phyloP scores from a whole-genome alignment of 2,113 vertebrate genomes.

The Psammodynastes pulverulentus region DNA sequence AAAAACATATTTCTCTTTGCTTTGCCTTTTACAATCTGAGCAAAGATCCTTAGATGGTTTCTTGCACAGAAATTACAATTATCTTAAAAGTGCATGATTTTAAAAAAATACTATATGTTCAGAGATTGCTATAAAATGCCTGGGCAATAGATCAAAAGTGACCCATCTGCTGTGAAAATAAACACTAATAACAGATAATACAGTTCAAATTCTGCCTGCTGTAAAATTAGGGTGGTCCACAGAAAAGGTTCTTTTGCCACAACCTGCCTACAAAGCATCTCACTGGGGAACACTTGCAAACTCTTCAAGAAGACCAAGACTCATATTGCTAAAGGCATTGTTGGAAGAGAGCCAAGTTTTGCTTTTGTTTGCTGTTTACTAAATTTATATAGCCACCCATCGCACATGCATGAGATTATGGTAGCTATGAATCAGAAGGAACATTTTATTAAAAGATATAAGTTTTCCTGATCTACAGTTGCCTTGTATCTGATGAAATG shows the following conservation, averaged over 20 bases:
- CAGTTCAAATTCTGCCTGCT: neutral
- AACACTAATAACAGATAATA: neutral
- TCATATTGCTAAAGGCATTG: neutral
- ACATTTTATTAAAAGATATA: neutral
- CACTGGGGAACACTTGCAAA: neutral
- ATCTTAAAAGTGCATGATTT: neutral
- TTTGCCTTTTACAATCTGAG: neutral
- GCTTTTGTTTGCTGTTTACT: neutral
- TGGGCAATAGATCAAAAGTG: neutral
- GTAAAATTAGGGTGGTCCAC: neutral
- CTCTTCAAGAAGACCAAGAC: neutral
- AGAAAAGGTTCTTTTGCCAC: neutral
- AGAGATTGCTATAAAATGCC: neutral
- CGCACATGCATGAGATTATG: neutral
- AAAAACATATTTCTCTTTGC: neutral
- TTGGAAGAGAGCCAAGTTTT: neutral
- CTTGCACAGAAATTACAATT: neutral
- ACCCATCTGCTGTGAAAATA: neutral
- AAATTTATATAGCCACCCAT: neutral
- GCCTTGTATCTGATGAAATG: neutral
- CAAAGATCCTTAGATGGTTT: neutral
- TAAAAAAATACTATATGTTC: neutral
- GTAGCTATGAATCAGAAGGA: neutral
- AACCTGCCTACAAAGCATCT: neutral
- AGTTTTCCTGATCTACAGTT: neutral